phyloP scores from a whole-genome alignment of 2,113 vertebrate species.

The Illadopsis cleaveri region DNA sequence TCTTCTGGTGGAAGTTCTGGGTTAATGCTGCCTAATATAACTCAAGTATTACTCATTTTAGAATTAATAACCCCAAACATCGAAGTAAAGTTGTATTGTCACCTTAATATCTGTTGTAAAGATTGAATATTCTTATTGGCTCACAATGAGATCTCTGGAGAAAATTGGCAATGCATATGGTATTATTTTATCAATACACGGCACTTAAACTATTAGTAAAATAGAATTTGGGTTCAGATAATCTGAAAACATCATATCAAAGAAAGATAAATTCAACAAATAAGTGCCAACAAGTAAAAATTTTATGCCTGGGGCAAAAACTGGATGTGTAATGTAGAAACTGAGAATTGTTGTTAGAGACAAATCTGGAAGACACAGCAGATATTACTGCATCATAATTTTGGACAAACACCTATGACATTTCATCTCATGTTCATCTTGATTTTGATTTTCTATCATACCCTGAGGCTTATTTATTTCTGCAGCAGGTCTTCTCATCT shows the following conservation, averaged over 20 bases:
- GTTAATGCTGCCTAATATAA: background rate
- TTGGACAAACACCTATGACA: background rate
- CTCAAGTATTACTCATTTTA: background rate
- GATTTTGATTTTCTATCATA: background rate
- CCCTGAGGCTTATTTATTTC: background rate
- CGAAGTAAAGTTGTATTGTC: rapidly evolving
- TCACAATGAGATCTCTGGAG: background rate
- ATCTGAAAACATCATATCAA: background rate
- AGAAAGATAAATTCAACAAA: background rate
- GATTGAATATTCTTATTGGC: background rate
- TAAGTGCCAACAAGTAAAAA: background rate
- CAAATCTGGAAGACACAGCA: background rate
- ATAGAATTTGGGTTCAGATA: background rate
- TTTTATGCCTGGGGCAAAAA: background rate
- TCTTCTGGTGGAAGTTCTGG: background rate
- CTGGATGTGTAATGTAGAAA: background rate
- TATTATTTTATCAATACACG: background rate
- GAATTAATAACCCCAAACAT: background rate
- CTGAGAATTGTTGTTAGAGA: background rate
- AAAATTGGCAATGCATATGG: background rate
- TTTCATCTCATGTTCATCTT: background rate
- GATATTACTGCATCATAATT: background rate
- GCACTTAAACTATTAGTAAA: background rate
- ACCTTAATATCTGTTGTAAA: background rate
- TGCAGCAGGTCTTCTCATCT: background rate